Base-by-base conservation (phyloP, 1,140 invertebrate genomes). In the Drosophila littoralis region DNA sequence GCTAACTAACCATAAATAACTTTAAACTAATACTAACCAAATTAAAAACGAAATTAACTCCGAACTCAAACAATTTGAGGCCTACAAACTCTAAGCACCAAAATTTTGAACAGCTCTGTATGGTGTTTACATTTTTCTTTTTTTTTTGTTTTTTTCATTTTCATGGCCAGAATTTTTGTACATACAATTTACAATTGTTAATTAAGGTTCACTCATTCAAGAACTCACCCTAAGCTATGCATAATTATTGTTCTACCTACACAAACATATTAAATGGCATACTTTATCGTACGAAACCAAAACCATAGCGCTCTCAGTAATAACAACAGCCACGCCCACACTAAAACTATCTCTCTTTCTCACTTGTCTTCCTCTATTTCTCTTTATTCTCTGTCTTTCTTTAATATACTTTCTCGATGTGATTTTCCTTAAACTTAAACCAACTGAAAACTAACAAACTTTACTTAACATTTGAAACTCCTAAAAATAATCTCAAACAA, bases 161-260 rank as follows among this genome's bases (percentile, higher is more conserved):
- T 66, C 57, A 73, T 90, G 61, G 84, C 81, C 85, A 90, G 84
- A 90, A 60, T 76, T 81, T 70, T 67, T 83, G 79, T 82, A 82
- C 45, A 82, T 84, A 82, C 45, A 9, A 45, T 59, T 72, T 59
- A 42, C 22, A 28, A 51, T 64, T 72, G 7, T 65, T 51, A 52
- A 55, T 43, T 58, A 72, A 59, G 69, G 35, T 33, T 73, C 59
- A 63, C 42, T 50, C 40, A 60, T 17, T 51, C 48, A 52, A 12
- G 17, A 43, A 61, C 13, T 48, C 17, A 33, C 38, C 33, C 54
- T 28, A 59, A 55, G 64, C 55, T 68, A 67, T 67, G 55, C 64
- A 67, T 73, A 67, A 46, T 15, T 60, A 46, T 42, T 68, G 46
- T 59, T 73, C 33, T 64, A 60, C 57, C 52, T 58, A 42, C 38